phyloP scores from a whole-genome alignment of 2,113 vertebrate species.

The Rafetus swinhoei region DNA sequence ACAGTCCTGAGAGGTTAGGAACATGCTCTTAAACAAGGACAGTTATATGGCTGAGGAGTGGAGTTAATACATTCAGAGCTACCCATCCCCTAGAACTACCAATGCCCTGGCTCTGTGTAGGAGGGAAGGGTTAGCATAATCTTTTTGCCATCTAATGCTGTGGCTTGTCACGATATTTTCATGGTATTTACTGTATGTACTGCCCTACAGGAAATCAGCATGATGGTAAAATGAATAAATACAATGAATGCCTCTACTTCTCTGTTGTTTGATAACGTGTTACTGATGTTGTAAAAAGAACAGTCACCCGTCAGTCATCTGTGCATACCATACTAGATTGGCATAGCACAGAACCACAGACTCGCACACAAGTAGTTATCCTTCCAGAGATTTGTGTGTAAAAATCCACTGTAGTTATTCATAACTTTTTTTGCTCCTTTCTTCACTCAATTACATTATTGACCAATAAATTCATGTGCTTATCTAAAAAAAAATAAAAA shows the following conservation, averaged over 20 bases:
- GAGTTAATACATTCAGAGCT: not conserved
- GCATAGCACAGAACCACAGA: not conserved
- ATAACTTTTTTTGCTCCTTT: constrained; percentile 59
- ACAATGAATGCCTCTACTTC: not conserved
- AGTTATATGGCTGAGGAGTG: not conserved
- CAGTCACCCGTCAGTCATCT: not conserved
- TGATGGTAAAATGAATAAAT: not conserved
- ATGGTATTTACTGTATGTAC: not conserved
- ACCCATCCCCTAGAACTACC: not conserved
- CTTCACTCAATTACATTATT: constrained; percentile 76
- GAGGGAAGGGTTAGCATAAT: not conserved
- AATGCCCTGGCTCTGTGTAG: not conserved
- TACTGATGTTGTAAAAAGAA: no score
- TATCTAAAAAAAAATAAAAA: constrained; percentile 50
- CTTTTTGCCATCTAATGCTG: not conserved
- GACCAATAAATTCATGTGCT: constrained; percentile 62
- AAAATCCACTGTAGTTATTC: constrained; percentile 73
- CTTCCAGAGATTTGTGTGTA: constrained; percentile 22
- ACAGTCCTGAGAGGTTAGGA: not conserved
- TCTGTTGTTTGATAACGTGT: not conserved
- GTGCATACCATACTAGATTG: not conserved
- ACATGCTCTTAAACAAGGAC: not conserved
- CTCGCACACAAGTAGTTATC: constrained; percentile 24
- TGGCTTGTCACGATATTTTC: not conserved
- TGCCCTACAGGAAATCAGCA: not conserved